phyloP scores from a whole-genome alignment of 2,888 invertebrate species.

The Herminia tarsipennalis region DNA sequence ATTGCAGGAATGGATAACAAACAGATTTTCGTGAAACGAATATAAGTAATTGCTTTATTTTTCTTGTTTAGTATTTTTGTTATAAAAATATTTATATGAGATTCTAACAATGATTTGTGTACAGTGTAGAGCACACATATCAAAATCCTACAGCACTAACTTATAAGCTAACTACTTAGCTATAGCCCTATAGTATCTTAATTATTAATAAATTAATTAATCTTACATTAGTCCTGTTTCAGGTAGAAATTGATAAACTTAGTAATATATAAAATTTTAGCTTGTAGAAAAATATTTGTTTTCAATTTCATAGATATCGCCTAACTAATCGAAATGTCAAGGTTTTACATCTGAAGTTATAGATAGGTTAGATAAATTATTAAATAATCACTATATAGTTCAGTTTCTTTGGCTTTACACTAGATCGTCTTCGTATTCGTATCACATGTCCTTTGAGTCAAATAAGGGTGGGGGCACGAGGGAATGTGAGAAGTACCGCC shows the following conservation, averaged over 20 bases:
- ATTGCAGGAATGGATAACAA: neutral
- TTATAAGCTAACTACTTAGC: too few relatives aligned
- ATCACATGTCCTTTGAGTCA: conserved; percentile 71
- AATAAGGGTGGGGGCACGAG: conserved; percentile 53
- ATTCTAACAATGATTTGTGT: neutral
- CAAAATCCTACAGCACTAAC: neutral
- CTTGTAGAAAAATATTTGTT: conserved; percentile 65
- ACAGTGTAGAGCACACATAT: too few relatives aligned
- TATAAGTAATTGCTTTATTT: neutral
- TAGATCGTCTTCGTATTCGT: conserved; percentile 74
- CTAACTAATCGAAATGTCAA: conserved; percentile 42
- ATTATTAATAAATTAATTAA: neutral
- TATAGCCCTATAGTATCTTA: too few relatives aligned
- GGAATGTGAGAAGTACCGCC: conserved; percentile 53
- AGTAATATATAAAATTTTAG: conserved; percentile 49
- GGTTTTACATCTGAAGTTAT: conserved; percentile 23
- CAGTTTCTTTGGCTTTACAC: conserved; percentile 64
- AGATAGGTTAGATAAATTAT: conserved; percentile 12
- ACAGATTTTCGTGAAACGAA: neutral
- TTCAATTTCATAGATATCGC: conserved; percentile 23
- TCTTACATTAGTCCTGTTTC: neutral
- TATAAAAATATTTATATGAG: neutral
- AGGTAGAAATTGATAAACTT: conserved; percentile 32
- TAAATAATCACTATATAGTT: conserved; percentile 6
- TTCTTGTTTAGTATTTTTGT: neutral